Percentiles rank a stretch among this genome's conserved stretches.
Evolutionary conservation across 1,140 invertebrate species (phyloP).

Genomic region (Brachionus koreanus): DNA sequence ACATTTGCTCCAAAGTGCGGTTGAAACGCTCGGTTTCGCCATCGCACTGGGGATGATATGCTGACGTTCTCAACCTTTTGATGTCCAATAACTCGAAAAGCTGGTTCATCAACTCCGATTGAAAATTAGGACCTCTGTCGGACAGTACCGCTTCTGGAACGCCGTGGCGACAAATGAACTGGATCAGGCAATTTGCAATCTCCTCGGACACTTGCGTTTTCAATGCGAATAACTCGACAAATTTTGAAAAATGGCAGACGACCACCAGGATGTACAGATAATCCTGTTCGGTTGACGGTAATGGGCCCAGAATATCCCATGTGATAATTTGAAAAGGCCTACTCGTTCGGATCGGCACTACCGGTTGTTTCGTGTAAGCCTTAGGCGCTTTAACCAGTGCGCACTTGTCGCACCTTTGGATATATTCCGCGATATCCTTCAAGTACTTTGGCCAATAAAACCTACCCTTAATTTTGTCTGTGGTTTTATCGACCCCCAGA

Average conservation of each 20-base stretch:
- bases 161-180: not conserved
- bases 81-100: not conserved
- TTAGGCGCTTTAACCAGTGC: not conserved
- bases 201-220: no score
- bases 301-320: not conserved
- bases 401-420: not conserved
- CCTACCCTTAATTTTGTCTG: not conserved
- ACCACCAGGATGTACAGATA: not conserved
- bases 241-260: no score
- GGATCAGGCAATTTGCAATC: no score
- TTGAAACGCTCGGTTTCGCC: constrained; percentile 51
- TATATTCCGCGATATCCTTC: not conserved
- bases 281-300: not conserved
- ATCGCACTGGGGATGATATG: constrained; percentile 51
- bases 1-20: constrained; percentile 45
- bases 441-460: not conserved
- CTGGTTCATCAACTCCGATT: no score
- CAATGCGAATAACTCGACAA: no score
- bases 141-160: not conserved
- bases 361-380: not conserved
- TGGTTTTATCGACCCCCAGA: not conserved
- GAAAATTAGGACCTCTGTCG: no score
- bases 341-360: not conserved
- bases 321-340: not conserved
- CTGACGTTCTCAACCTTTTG: constrained; percentile 46